These are phyloP conservation scores for Pipistrellus kuhlii DNA, from an alignment of 2,797 vertebrate species.

Conservation along the genomic window DNA sequence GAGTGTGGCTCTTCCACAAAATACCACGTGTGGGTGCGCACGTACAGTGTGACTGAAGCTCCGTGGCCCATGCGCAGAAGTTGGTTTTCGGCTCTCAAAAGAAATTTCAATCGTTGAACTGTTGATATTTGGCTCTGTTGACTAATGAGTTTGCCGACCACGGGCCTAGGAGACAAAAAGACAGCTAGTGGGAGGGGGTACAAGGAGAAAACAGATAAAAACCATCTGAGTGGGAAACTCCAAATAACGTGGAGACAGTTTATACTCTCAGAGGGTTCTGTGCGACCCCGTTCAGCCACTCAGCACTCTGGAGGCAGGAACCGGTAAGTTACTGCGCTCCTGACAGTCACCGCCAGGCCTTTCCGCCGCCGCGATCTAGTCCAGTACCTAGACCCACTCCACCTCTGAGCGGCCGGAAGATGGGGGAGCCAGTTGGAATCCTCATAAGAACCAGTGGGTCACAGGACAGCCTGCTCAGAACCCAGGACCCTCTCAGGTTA, in stretches of 20 bases:
- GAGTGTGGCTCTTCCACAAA: too few relatives aligned
- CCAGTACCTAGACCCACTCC: conserved; percentile 43
- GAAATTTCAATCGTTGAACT: too few relatives aligned
- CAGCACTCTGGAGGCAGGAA: neutral
- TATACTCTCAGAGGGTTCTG: conserved; percentile 70
- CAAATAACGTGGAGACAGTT: conserved; percentile 75
- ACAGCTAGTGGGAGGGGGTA: neutral
- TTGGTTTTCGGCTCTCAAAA: too few relatives aligned
- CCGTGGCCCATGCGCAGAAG: too few relatives aligned
- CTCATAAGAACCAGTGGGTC: conserved; percentile 3
- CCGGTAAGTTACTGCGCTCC: conserved; percentile 46
- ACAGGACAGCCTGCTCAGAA: neutral
- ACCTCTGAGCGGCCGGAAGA: conserved; percentile 61
- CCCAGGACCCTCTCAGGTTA: neutral
- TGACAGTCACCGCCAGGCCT: conserved; percentile 60
- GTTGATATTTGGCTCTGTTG: too few relatives aligned
- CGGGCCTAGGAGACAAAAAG: neutral
- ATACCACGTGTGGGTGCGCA: too few relatives aligned
- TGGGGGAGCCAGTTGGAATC: conserved; percentile 15
- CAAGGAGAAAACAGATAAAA: conserved; percentile 48
- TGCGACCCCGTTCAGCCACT: conserved; percentile 67
- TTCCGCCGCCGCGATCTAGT: neutral
- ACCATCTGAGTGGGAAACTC: conserved; percentile 72
- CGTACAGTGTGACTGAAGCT: too few relatives aligned
- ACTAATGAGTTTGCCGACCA: too few relatives aligned